These are phyloP conservation scores for Teleiodes luculella DNA, from an alignment of 2,888 invertebrate genomes.

Conservation along the genomic window DNA sequence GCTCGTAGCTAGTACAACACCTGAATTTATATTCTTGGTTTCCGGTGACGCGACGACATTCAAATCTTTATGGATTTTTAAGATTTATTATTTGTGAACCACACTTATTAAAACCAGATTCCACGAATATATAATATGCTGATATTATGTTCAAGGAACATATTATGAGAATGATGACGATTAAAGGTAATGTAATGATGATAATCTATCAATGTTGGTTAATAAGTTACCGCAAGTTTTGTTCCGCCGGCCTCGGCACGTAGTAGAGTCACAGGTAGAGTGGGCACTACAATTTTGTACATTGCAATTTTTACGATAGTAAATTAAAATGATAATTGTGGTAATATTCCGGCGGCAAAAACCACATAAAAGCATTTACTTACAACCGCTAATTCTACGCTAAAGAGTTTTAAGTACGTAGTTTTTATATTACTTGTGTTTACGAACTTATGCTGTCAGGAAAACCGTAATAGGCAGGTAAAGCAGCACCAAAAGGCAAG, in stretches of 20 bases:
- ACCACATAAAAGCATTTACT: constrained; percentile 7
- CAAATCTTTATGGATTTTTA: not conserved
- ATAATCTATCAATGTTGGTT: not conserved
- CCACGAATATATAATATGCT: not conserved
- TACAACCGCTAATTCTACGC: not conserved
- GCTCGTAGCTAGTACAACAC: constrained; percentile 9
- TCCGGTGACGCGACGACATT: constrained; percentile 11
- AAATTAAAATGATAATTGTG: not conserved
- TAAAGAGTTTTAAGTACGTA: not conserved
- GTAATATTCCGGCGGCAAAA: not conserved
- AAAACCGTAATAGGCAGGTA: no score
- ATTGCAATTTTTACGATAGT: not conserved
- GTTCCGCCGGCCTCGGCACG: constrained; percentile 10
- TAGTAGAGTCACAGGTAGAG: no score
- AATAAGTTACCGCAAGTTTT: not conserved
- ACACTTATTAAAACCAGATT: not conserved
- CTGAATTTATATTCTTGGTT: constrained; percentile 16
- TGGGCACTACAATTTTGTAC: not conserved
- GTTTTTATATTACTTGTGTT: no score
- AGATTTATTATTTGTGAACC: constrained; percentile 5
- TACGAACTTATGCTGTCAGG: no score
- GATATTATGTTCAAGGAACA: no score
- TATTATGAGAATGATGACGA: no score
- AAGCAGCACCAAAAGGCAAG: no score
- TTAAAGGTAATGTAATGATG: no score